Percentiles rank a stretch among this genome's conserved stretches.
Conservation (phyloP, 2,113 vertebrate species). For the Picathartes gymnocephalus region DNA sequence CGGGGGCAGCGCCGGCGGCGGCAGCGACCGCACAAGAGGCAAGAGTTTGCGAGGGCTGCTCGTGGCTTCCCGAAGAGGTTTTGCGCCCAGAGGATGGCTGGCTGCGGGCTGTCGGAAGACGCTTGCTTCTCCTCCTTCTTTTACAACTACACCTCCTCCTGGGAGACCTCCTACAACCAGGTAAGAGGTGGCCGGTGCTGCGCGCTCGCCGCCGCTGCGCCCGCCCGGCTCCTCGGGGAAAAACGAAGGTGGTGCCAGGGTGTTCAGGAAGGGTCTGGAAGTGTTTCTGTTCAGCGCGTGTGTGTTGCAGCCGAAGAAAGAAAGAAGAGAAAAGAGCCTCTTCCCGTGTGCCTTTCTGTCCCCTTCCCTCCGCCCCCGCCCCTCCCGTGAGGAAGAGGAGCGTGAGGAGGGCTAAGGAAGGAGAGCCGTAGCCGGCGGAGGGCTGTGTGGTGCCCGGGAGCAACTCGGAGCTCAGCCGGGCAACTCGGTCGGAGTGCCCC, state of each 20-base stretch:
- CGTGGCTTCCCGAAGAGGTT: slow-evolving; percentile 9
- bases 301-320: not conserved
- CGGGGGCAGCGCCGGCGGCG: slow-evolving; percentile 23
- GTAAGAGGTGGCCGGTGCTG: slow-evolving; percentile 73
- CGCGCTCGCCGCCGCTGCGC: not conserved
- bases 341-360: not conserved
- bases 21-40: slow-evolving; percentile 51
- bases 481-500: slow-evolving; percentile 65
- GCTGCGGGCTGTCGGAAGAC: slow-evolving; percentile 86
- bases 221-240: not conserved
- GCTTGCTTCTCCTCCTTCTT: slow-evolving; percentile 87
- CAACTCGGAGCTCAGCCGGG: slow-evolving; percentile 50
- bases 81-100: slow-evolving; percentile 83
- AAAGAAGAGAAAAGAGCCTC: not conserved
- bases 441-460: not conserved
- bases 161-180: slow-evolving; percentile 91
- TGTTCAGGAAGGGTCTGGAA: not conserved
- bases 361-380: not conserved
- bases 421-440: not conserved
- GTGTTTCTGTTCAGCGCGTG: not conserved
- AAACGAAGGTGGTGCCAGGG: not conserved
- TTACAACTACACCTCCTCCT: slow-evolving; percentile 90
- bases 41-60: slow-evolving; percentile 64
- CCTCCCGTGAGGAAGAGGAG: not conserved
- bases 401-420: not conserved